phyloP scores from a whole-genome alignment of 2,797 vertebrate species.

The Schizothorax lantsangensis region DNA sequence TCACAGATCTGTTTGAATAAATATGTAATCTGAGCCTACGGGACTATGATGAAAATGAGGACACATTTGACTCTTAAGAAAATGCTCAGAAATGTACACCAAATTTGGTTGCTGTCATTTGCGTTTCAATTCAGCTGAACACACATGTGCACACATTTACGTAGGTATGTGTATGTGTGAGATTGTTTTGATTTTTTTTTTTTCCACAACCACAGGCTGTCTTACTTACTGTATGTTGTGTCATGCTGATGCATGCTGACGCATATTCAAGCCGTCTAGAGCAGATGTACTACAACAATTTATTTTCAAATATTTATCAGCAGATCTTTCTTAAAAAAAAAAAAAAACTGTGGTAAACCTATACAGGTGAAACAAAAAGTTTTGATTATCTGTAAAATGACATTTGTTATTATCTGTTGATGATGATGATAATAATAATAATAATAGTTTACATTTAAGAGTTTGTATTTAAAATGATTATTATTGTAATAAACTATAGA shows the following conservation, averaged over 20 bases:
- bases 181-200: not conserved
- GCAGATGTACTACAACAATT: not conserved
- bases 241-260: slow-evolving; percentile 15
- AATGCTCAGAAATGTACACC: slow-evolving; percentile 8
- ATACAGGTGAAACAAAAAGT: not conserved
- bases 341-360: not conserved
- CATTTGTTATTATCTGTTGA: not conserved
- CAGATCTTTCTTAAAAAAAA: not conserved
- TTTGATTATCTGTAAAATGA: not conserved
- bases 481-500: too few species aligned
- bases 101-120: slow-evolving; percentile 1
- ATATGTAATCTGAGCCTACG: slow-evolving; percentile 52
- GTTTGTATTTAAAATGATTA: not conserved
- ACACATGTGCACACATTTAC: not conserved
- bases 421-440: not conserved
- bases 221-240: slow-evolving; percentile 7
- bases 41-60: slow-evolving; percentile 46
- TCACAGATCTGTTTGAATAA: slow-evolving; percentile 47
- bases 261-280: not conserved
- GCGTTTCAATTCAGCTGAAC: not conserved
- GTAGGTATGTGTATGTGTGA: not conserved
- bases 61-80: slow-evolving; percentile 27
- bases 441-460: not conserved
- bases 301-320: slow-evolving; percentile 46
- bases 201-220: not conserved